phyloP scores from a whole-genome alignment of 2,113 vertebrate species.

The Cryptotis parvus region DNA sequence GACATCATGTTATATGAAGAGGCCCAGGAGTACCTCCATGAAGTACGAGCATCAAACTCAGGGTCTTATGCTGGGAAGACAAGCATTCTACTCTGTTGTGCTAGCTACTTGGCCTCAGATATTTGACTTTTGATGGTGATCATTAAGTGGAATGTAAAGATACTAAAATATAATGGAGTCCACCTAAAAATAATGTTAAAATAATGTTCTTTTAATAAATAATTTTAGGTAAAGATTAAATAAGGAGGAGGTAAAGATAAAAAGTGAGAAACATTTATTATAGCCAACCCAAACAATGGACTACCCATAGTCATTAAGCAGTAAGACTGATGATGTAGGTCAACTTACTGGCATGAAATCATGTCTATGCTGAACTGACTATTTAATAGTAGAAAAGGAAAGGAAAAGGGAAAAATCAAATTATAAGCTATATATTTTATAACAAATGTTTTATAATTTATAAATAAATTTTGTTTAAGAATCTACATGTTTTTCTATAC shows the following conservation, averaged over 20 bases:
- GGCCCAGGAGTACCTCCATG: too few species aligned
- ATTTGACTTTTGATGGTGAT: neutral
- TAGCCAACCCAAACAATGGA: constrained; percentile 12
- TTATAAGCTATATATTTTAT: neutral
- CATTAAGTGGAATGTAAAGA: neutral
- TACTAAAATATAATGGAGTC: neutral
- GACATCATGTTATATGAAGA: too few species aligned
- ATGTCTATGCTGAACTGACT: neutral
- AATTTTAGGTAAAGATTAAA: too few species aligned
- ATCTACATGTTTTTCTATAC: neutral
- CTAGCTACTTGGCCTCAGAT: too few species aligned
- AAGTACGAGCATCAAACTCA: too few species aligned
- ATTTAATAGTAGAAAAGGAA: constrained; percentile 21
- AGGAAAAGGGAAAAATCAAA: neutral
- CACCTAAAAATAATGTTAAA: neutral
- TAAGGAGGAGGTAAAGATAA: neutral
- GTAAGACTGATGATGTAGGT: neutral
- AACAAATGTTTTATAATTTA: constrained; percentile 11
- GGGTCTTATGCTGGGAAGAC: too few species aligned
- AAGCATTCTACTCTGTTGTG: too few species aligned
- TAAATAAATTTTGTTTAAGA: constrained; percentile 37
- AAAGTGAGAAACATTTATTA: constrained; percentile 27
- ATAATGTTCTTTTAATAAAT: too few species aligned
- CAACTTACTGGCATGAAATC: neutral
- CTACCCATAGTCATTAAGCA: neutral